Evolutionary conservation across 2,888 invertebrate genomes (phyloP).

Genomic region (Allygus modestus): DNA sequence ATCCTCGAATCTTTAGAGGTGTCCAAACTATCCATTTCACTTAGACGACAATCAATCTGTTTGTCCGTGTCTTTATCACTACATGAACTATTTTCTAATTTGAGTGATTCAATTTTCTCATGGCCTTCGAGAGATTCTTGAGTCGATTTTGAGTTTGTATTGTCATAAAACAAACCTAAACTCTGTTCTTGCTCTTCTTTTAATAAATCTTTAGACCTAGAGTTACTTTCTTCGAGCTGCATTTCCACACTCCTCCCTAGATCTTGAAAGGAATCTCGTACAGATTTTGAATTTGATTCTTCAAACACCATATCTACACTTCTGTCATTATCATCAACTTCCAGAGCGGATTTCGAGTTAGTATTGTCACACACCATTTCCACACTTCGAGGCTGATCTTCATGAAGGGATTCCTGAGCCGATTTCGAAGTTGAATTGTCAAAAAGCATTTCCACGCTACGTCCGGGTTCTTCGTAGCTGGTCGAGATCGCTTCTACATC

Average conservation of each 20-base stretch:
- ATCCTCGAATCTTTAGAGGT: slow-evolving; percentile 57
- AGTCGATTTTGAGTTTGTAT: slow-evolving; percentile 45
- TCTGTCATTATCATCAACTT: slow-evolving; percentile 12
- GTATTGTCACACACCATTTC: slow-evolving; percentile 58
- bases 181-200: slow-evolving; percentile 47
- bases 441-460: slow-evolving; percentile 58
- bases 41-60: slow-evolving; percentile 39
- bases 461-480: slow-evolving; percentile 60
- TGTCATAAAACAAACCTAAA: slow-evolving; percentile 53
- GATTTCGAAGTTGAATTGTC: slow-evolving; percentile 55
- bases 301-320: slow-evolving; percentile 57
- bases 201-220: slow-evolving; percentile 41
- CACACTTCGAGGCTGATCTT: slow-evolving; percentile 44
- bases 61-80: slow-evolving; percentile 55
- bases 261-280: slow-evolving; percentile 16
- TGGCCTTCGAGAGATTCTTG: slow-evolving; percentile 55
- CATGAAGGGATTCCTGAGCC: slow-evolving; percentile 16
- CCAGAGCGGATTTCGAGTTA: slow-evolving; percentile 43
- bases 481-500: slow-evolving; percentile 61
- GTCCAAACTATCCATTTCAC: slow-evolving; percentile 55
- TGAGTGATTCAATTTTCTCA: slow-evolving; percentile 63
- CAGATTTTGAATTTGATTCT: slow-evolving; percentile 47
- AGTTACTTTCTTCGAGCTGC: slow-evolving; percentile 41
- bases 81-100: slow-evolving; percentile 60
- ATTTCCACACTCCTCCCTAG: slow-evolving; percentile 39